Conservation (phyloP, 2,113 vertebrate genomes). For the Struthio camelus region DNA sequence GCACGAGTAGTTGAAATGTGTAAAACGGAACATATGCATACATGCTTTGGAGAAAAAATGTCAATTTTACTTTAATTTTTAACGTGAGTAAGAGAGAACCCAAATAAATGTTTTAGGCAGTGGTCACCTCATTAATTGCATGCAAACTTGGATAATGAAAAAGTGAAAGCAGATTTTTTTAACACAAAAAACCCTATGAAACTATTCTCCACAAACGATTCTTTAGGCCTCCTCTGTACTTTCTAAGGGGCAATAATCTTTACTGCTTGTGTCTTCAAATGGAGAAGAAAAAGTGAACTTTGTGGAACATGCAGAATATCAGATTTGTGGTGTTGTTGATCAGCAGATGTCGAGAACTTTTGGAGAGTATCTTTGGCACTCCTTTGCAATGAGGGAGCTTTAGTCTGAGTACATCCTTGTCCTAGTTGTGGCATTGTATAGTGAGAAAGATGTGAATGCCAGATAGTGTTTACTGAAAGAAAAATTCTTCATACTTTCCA, state of each 20-base stretch:
- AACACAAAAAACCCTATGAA: not conserved
- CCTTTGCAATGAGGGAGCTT: not conserved
- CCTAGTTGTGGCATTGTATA: not conserved
- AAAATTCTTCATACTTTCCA: not conserved
- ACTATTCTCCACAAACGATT: not conserved
- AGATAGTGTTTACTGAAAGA: not conserved
- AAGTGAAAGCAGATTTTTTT: not conserved
- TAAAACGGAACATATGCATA: not conserved
- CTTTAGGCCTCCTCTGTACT: not conserved
- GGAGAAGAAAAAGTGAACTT: not conserved
- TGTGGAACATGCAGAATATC: not conserved
- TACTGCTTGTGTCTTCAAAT: not conserved
- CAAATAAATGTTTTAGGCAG: not conserved
- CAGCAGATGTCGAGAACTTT: not conserved
- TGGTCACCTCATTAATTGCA: not conserved
- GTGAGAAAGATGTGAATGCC: not conserved
- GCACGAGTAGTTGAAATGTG: not conserved
- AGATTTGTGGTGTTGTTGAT: not conserved
- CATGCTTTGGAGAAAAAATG: not conserved
- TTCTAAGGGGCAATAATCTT: not conserved
- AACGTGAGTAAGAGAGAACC: not conserved
- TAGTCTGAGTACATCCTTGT: not conserved
- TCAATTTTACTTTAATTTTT: not conserved
- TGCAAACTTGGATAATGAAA: not conserved
- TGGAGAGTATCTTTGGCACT: not conserved